Evolutionary conservation across 2,113 vertebrate genomes (phyloP).

Genomic region (Anthoscopus minutus): DNA sequence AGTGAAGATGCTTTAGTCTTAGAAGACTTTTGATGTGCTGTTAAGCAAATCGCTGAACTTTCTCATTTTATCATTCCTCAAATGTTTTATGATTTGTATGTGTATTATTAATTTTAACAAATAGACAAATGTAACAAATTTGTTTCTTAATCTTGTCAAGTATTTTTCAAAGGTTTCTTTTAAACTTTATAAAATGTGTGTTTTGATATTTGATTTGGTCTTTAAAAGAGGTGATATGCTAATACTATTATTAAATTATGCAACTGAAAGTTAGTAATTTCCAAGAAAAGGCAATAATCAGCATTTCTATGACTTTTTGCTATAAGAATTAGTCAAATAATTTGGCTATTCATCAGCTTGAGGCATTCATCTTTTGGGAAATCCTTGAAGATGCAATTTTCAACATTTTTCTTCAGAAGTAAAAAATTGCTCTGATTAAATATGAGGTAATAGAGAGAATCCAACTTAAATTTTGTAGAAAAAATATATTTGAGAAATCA

Average conservation of each 20-base stretch:
- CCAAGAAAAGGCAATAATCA: background rate
- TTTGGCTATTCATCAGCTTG: background rate
- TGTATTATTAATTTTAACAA: background rate
- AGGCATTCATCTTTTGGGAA: background rate
- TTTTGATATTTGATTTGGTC: background rate
- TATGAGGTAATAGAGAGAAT: background rate
- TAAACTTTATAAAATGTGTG: background rate
- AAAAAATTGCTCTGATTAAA: background rate
- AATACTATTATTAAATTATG: background rate
- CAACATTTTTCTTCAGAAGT: background rate
- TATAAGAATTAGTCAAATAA: background rate
- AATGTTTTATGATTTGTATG: background rate
- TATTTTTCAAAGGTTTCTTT: background rate
- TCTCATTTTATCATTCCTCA: background rate
- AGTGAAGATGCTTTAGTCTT: background rate
- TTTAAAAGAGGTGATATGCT: background rate
- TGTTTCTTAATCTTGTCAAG: background rate
- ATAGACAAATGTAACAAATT: background rate
- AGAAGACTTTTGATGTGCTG: background rate
- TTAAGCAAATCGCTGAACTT: background rate
- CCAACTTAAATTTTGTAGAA: background rate
- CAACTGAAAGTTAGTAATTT: background rate
- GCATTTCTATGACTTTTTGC: background rate
- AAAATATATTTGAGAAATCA: background rate
- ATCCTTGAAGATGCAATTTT: background rate